These are phyloP conservation scores for Alcis repandata DNA, from an alignment of 2,888 invertebrate genomes.

Conservation along the genomic window DNA sequence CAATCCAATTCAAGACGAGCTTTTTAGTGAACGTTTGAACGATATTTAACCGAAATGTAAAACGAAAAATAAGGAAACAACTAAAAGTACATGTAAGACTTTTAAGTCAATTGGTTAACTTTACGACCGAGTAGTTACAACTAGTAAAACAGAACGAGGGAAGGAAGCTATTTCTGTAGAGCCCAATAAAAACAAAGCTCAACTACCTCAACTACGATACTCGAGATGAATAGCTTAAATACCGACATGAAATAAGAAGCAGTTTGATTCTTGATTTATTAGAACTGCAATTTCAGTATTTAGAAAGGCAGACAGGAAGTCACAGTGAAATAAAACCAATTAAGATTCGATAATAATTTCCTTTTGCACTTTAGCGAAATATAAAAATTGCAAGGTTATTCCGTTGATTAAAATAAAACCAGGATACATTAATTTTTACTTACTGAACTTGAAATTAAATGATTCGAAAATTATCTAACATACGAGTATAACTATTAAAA, in stretches of 20 bases:
- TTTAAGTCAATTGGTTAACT: not conserved
- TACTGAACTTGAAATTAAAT: too few relatives aligned
- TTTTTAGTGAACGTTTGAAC: not conserved
- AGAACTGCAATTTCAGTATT: not conserved
- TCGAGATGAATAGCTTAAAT: not conserved
- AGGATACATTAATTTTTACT: not conserved
- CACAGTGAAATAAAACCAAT: conserved; percentile 7
- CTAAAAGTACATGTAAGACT: not conserved
- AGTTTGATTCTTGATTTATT: not conserved
- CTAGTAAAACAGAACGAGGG: not conserved
- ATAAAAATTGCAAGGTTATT: conserved; percentile 17
- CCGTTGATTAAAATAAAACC: not conserved
- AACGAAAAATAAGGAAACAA: not conserved
- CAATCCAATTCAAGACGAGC: not conserved
- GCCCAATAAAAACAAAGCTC: not conserved
- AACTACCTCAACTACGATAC: not conserved
- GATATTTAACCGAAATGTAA: not conserved
- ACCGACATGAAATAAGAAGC: not conserved
- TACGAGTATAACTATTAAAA: not conserved
- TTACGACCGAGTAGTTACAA: not conserved
- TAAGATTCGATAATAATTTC: conserved; percentile 16
- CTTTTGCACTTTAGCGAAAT: conserved; percentile 1
- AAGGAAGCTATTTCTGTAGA: conserved; percentile 3
- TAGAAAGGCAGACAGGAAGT: conserved; percentile 14
- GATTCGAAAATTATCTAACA: not conserved